phyloP scores from a whole-genome alignment of 2,888 invertebrate species.

The Macropis europaea region DNA sequence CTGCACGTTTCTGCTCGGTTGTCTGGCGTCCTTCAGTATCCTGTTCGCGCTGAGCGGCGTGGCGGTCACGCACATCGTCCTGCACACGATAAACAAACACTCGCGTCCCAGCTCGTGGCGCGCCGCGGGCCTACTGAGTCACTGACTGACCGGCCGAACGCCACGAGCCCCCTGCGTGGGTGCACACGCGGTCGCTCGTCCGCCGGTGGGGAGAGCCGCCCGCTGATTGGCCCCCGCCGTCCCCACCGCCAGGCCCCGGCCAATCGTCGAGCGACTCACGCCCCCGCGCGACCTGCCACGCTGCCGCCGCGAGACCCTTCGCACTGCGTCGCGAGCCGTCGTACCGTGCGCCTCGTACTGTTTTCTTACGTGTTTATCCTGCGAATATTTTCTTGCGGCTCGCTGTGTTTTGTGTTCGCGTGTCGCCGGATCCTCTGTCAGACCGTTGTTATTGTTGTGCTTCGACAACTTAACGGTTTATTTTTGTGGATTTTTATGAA shows the following conservation, averaged over 20 bases:
- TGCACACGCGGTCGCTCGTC: constrained; percentile 71
- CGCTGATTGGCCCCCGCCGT: constrained; percentile 63
- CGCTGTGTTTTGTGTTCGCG: neutral
- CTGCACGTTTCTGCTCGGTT: constrained; percentile 66
- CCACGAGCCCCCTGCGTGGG: constrained; percentile 73
- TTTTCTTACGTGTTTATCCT: neutral
- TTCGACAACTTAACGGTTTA: no score
- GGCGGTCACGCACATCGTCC: constrained; percentile 75
- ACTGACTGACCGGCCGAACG: constrained; percentile 72
- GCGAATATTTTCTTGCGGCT: neutral
- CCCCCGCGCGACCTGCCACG: constrained; percentile 18
- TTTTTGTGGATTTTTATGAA: no score
- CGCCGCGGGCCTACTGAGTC: constrained; percentile 78
- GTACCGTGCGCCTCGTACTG: constrained; percentile 36
- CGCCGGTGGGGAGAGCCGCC: constrained; percentile 44
- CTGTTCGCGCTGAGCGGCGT: constrained; percentile 74
- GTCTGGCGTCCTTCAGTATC: constrained; percentile 72
- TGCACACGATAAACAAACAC: constrained; percentile 46
- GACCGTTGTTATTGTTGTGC: no score
- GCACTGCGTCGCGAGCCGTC: constrained; percentile 67
- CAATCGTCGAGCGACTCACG: no score
- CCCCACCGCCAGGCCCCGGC: constrained; percentile 58
- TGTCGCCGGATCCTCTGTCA: neutral
- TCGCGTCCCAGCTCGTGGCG: constrained; percentile 68
- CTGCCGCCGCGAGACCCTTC: constrained; percentile 44